Conservation (phyloP, 2,888 invertebrate genomes). For the Thysanoteuthis rhombus region DNA sequence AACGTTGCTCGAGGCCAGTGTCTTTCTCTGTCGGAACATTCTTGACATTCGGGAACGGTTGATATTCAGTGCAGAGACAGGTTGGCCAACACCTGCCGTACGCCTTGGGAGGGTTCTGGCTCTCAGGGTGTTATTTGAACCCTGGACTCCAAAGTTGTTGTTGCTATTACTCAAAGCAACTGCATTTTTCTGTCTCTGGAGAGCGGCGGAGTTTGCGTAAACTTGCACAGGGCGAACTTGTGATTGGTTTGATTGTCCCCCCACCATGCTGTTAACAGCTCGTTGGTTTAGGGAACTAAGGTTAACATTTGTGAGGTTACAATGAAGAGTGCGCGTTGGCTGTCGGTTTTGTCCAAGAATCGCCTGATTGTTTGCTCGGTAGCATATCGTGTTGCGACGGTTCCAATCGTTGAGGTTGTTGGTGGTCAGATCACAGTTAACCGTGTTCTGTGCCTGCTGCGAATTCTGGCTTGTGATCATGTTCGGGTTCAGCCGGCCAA, state of each 20-base stretch:
- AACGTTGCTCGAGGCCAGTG: not conserved
- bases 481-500: not conserved
- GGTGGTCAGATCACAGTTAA: not conserved
- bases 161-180: not conserved
- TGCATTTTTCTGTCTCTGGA: not conserved
- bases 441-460: not conserved
- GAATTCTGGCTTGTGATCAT: not conserved
- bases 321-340: not conserved
- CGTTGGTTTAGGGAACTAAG: not conserved
- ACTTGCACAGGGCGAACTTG: constrained; percentile 19
- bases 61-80: not conserved
- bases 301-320: not conserved
- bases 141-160: not conserved
- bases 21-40: constrained; percentile 19
- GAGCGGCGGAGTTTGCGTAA: constrained; percentile 17
- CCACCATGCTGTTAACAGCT: not conserved
- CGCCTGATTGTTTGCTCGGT: not conserved
- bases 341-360: not conserved
- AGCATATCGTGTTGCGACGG: constrained; percentile 19
- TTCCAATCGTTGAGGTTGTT: constrained; percentile 28
- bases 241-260: not conserved
- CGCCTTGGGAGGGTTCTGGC: not conserved
- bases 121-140: not conserved
- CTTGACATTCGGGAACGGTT: not conserved
- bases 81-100: not conserved